Evolutionary conservation across 2,797 vertebrate genomes (phyloP).

Genomic region (Cynodonichthys magdalenae): DNA sequence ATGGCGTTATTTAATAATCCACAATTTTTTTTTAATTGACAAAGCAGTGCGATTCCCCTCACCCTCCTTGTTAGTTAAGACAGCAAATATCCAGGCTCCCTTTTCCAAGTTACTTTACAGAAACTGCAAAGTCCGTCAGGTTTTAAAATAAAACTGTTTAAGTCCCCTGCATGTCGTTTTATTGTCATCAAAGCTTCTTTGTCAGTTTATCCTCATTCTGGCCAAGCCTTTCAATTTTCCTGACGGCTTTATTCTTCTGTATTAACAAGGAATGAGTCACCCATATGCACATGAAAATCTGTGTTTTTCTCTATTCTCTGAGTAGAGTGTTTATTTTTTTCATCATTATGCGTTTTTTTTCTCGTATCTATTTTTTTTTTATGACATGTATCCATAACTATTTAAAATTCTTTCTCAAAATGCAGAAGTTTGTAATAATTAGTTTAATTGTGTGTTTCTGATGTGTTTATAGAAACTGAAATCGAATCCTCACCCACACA

Average conservation of each 20-base stretch:
- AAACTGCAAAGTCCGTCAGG: conserved; percentile 58
- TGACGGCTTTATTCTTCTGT: conserved; percentile 53
- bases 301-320: neutral
- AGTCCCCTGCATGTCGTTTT: conserved; percentile 67
- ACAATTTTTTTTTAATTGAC: conserved; percentile 4
- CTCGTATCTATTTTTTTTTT: neutral
- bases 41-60: conserved; percentile 20
- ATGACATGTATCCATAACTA: conserved; percentile 13
- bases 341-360: neutral
- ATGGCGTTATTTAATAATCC: conserved; percentile 27
- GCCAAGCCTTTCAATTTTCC: conserved; percentile 58
- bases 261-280: conserved; percentile 25
- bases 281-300: neutral
- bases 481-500: conserved; percentile 46
- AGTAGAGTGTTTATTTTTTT: neutral
- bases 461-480: conserved; percentile 46
- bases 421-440: conserved; percentile 15
- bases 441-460: conserved; percentile 38
- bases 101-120: conserved; percentile 41
- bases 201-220: conserved; percentile 58
- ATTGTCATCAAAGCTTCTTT: conserved; percentile 65
- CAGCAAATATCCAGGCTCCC: conserved; percentile 33
- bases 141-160: conserved; percentile 75
- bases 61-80: conserved; percentile 35
- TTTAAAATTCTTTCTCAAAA: conserved; percentile 19